These are phyloP conservation scores for Patella depressa DNA, from an alignment of 2,888 invertebrate genomes.

Conservation along the genomic window DNA sequence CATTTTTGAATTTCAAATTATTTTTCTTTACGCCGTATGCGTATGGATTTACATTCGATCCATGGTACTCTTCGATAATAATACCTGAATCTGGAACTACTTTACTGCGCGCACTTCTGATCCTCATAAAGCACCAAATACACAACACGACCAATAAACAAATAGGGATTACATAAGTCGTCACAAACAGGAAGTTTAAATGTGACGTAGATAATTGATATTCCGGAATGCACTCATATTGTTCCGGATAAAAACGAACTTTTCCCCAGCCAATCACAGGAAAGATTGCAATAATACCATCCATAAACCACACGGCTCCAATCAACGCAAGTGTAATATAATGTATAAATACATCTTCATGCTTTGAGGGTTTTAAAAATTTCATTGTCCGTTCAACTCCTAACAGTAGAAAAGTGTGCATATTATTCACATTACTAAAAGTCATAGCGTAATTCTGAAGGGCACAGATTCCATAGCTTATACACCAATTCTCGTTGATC, in stretches of 20 bases:
- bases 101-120: conserved; percentile 33
- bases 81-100: conserved; percentile 37
- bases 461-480: conserved; percentile 44
- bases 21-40: conserved; percentile 44
- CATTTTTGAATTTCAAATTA: conserved; percentile 46
- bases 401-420: conserved; percentile 45
- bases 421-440: conserved; percentile 45
- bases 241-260: conserved; percentile 38
- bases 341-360: conserved; percentile 47
- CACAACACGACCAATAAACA: conserved; percentile 38
- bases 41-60: conserved; percentile 44
- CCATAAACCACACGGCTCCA: conserved; percentile 44
- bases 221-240: conserved; percentile 52
- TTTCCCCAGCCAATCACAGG: conserved; percentile 53
- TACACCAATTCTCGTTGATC: conserved; percentile 37
- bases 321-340: conserved; percentile 43
- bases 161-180: conserved; percentile 47
- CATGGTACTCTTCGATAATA: conserved; percentile 45
- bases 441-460: conserved; percentile 45
- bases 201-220: conserved; percentile 43
- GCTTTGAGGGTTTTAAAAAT: conserved; percentile 51
- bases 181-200: conserved; percentile 46
- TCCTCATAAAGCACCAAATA: conserved; percentile 37
- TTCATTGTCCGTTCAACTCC: conserved; percentile 48
- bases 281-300: conserved; percentile 46